Evolutionary conservation across 2,797 vertebrate species (phyloP).

Genomic region (Geotrypetes seraphini): DNA sequence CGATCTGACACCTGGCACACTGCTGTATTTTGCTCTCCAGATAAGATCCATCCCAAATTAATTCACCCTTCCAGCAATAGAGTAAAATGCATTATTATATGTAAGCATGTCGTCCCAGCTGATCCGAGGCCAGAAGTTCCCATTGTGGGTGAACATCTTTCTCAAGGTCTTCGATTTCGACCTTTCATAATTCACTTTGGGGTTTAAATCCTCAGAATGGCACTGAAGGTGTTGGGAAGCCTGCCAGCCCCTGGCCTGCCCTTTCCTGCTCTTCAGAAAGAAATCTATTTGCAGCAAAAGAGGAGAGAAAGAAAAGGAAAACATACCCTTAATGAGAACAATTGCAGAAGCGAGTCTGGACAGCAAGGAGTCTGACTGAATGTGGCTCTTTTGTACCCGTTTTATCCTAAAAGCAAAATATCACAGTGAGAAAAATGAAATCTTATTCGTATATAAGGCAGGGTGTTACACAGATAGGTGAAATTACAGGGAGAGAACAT

Average conservation of each 20-base stretch:
- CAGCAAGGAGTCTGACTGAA: too few relatives aligned
- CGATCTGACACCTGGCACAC: too few relatives aligned
- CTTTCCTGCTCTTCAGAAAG: slow-evolving; percentile 14
- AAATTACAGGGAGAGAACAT: too few relatives aligned
- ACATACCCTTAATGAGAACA: slow-evolving; percentile 19
- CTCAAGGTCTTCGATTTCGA: neutral
- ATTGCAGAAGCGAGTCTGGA: too few relatives aligned
- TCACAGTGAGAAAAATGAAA: too few relatives aligned
- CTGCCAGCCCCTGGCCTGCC: slow-evolving; percentile 14
- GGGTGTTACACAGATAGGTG: too few relatives aligned
- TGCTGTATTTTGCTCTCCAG: neutral
- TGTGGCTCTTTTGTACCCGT: too few relatives aligned
- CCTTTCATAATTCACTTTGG: slow-evolving; percentile 29
- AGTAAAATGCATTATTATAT: rapidly evolving
- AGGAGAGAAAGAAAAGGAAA: too few relatives aligned
- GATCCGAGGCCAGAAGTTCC: neutral
- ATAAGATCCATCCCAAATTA: neutral
- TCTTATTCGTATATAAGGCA: too few relatives aligned
- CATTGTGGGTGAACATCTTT: neutral
- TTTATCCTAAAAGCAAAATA: too few relatives aligned
- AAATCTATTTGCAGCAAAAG: slow-evolving; percentile 26
- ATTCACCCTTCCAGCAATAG: neutral
- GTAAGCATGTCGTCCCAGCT: slow-evolving; percentile 1
- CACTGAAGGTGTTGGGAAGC: slow-evolving; percentile 21
- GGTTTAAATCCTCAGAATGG: slow-evolving; percentile 24